These are phyloP conservation scores for Zenarchopterus dispar DNA, from an alignment of 2,797 vertebrate species.

Conservation along the genomic window DNA sequence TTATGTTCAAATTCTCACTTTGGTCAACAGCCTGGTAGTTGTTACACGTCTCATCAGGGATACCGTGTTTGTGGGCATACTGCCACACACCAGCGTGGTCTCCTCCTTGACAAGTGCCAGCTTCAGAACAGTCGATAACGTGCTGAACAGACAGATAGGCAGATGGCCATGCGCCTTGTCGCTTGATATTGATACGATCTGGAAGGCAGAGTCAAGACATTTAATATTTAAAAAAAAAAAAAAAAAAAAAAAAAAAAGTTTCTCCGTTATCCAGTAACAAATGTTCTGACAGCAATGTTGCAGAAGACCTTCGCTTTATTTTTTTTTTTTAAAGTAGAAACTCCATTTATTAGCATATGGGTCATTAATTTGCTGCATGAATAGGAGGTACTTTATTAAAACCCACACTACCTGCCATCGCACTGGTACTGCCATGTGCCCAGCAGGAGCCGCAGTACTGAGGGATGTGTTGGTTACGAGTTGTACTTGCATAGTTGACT, in stretches of 20 bases:
- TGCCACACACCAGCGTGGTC: slow-evolving; percentile 89
- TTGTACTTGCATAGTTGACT: slow-evolving; percentile 85
- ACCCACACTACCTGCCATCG: slow-evolving; percentile 84
- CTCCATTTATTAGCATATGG: no score
- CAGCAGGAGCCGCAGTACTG: slow-evolving; percentile 95
- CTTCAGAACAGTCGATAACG: slow-evolving; percentile 88
- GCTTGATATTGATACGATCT: slow-evolving; percentile 97
- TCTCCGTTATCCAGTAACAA: no score
- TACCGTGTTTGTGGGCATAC: slow-evolving; percentile 88
- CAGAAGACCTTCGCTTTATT: no score
- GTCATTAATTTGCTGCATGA: no score
- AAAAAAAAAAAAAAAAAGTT: no score
- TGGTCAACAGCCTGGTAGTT: slow-evolving; percentile 98
- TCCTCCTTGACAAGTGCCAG: slow-evolving; percentile 90
- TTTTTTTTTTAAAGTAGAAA: no score
- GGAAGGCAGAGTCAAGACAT: not conserved
- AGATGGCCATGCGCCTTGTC: slow-evolving; percentile 92
- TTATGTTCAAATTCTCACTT: slow-evolving; percentile 55
- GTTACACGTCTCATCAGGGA: slow-evolving; percentile 97
- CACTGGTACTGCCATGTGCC: slow-evolving; percentile 92
- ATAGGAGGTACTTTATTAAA: not conserved
- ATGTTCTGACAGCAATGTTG: no score
- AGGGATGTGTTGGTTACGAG: slow-evolving; percentile 93
- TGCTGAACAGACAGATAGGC: slow-evolving; percentile 94
- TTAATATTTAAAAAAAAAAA: not conserved